A percentile compares a stretch with the other conserved stretches of the same genome.
Conservation (phyloP, 2,888 invertebrate genomes). For the Diploptera punctata region DNA sequence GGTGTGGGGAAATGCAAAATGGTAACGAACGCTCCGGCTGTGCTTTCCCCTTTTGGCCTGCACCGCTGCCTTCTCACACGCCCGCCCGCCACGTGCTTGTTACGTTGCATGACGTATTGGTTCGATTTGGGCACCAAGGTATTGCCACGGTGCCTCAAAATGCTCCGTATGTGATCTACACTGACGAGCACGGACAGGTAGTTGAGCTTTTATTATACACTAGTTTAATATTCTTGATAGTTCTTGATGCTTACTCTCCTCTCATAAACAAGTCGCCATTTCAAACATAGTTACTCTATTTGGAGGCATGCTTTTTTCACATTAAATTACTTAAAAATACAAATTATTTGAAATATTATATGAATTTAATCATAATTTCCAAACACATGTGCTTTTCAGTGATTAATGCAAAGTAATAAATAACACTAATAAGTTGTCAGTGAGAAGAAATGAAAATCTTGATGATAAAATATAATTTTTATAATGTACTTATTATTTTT, state of each 20-base stretch:
- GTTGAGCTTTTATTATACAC: conserved; percentile 44
- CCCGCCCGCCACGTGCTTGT: conserved; percentile 39
- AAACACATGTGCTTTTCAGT: too few species aligned
- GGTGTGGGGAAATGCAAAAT: conserved; percentile 41
- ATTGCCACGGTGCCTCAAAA: conserved; percentile 74
- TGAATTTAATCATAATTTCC: too few species aligned
- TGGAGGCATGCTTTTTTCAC: neutral
- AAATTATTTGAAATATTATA: too few species aligned
- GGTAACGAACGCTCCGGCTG: conserved; percentile 39
- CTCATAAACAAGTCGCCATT: neutral
- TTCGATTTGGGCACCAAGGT: conserved; percentile 40
- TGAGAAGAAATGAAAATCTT: too few species aligned
- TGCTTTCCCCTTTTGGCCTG: conserved; percentile 40
- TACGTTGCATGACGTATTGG: conserved; percentile 41
- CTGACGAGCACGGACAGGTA: conserved; percentile 97
- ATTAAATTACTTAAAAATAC: too few species aligned
- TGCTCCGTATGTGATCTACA: conserved; percentile 94
- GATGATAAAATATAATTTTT: too few species aligned
- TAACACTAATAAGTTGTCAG: too few species aligned
- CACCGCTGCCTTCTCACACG: conserved; percentile 37
- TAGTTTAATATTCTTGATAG: conserved; percentile 21
- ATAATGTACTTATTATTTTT: too few species aligned
- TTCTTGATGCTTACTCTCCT: conserved; percentile 3
- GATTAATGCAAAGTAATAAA: too few species aligned
- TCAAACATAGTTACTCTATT: neutral